Base-by-base conservation (phyloP, 2,113 vertebrate species). In the Heteronetta atricapilla region DNA sequence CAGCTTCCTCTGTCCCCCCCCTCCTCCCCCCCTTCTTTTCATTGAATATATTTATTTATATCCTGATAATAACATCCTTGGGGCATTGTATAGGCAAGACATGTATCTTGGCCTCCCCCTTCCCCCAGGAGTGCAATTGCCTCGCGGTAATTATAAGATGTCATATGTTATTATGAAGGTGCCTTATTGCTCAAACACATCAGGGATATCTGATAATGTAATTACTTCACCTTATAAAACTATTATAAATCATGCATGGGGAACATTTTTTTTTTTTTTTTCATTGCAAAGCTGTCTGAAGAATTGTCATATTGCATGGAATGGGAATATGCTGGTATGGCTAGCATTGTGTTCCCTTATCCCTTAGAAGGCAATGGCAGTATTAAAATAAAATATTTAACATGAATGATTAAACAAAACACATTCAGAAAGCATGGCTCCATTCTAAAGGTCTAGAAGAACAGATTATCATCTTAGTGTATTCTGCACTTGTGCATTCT, bases 141-240 rank as follows among this genome's bases (percentile, higher is more conserved):
- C 86, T 97, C 85, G 86, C 38, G 62, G 96, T 98, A 98, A 98
- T 98, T 98, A 97, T 97, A 97, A 97, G 93, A 97, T 95, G 97
- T 97, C 88, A 34, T 94, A 89, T 88, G 84, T 95, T 96, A 95
- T 97, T 97, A 97, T 96, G 96, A 94, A 97, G 90, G 94, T 97
- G 92, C 88, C 96, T 98, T 98, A 97, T 97, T 97, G 96, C 97
- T 97, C 93, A 94, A 95, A 90, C 95, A 94, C 38, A 73, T 97
- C 93, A 95, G 93, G 91, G 96, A 96, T 97, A 97, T 95, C 95
- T 95, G 96, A 97, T 98, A 98, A 97, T 96, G 91, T 97, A 98
- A 98, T 98, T 98, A 97, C 97, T 97, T 97, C 89, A 97, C 79
- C 87, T 97, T 97, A 97, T 96, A 95, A 92, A 40, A 53, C 69